Evolutionary conservation across 2,113 vertebrate genomes (phyloP), one percentile per base, ranked within the genome.

Genomic region (Castor canadensis): DNA sequence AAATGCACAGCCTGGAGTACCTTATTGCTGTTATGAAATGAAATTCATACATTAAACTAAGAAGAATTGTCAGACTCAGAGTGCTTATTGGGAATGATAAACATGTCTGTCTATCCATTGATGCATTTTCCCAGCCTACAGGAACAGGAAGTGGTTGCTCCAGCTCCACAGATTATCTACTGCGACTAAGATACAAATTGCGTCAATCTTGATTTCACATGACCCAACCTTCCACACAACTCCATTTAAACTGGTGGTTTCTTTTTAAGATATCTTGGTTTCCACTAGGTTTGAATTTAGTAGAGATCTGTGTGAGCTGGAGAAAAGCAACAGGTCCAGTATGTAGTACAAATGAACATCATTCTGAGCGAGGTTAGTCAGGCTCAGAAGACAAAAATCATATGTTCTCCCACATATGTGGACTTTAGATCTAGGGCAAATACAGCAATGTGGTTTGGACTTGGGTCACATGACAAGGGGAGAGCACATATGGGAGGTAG

Each of bases 41-140:
- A 97, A 98, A 96, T 97, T 97, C 97, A 95, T 98, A 97, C 96
- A 97, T 97, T 98, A 97, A 97, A 85, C 94, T 94, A 97, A 97
- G 96, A 98, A 97, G 96, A 97, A 98, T 97, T 77, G 66, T 97
- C 97, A 97, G 94, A 93, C 83, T 87, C 96, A 87, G n/a, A 93
- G 86, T 96, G 96, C 93, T 98, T 97, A 96, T 85, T 97, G 96
- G 94, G 89, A 97, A 98, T 96, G 96, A 97, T 96, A 98, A 98
- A 98, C 96, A 96, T 95, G 77, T 95, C 97, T 95, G 73, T 96
- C 96, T 97, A 96, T 80, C 89, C 80, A 94, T n/a, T 96, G 96
- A 95, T 87, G 93, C 75, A 87, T 96, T 97, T 87, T 86, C 45
- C 58, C 75, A 91, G 90, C 52, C 85, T 96, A 86, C 75, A 96